Conservation (phyloP, 2,888 invertebrate genomes). For the Micoletzkya japonica region DNA sequence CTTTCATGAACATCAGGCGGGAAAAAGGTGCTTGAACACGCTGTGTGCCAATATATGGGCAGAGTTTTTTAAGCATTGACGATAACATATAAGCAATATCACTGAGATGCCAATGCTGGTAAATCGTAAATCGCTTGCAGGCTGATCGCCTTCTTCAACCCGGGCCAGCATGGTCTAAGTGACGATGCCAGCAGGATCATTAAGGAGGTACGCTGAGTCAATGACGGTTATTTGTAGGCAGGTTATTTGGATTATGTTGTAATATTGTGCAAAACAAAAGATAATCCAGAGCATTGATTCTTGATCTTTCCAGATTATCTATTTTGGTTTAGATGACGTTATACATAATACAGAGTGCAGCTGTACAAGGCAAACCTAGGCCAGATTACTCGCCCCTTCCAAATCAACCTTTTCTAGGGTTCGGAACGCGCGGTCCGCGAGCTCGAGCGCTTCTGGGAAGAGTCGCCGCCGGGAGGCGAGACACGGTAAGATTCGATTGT, state of each 20-base stretch:
- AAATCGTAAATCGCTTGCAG: not conserved
- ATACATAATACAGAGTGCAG: no score
- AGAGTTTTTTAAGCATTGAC: no score
- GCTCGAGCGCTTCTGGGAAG: conserved; percentile 10
- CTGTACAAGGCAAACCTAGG: no score
- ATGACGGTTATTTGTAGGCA: not conserved
- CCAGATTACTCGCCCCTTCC: not conserved
- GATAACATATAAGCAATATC: not conserved
- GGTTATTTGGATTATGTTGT: not conserved
- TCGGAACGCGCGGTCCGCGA: conserved; percentile 19
- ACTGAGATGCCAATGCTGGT: not conserved
- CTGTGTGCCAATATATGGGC: no score
- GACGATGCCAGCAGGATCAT: conserved; percentile 12
- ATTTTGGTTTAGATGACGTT: no score
- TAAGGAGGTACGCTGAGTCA: conserved; percentile 1
- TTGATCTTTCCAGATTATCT: no score
- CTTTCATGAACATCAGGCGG: no score
- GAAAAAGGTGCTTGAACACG: no score
- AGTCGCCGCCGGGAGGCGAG: not conserved
- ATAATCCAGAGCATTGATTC: no score
- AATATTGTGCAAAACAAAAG: no score
- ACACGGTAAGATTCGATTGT: not conserved
- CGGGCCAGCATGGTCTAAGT: not conserved
- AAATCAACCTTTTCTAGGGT: conserved; percentile 4
- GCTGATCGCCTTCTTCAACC: conserved; percentile 18